A percentile compares a stretch with the other conserved stretches of the same genome.
phyloP scores from a whole-genome alignment of 1,140 invertebrate genomes.

The Macrostomum lignano region DNA sequence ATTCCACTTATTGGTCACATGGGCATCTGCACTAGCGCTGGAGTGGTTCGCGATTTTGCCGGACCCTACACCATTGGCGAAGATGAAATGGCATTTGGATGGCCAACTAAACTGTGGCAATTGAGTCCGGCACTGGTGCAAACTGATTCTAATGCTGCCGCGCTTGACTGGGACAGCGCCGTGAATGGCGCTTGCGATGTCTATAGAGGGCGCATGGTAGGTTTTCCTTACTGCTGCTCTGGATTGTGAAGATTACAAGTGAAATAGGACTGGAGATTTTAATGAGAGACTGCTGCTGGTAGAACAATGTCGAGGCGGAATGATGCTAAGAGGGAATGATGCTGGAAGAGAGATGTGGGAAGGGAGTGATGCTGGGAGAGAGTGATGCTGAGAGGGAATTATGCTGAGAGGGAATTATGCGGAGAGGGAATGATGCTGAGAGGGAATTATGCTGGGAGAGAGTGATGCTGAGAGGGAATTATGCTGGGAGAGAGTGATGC shows the following conservation, averaged over 20 bases:
- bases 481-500: no score
- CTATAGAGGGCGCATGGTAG: conserved; percentile 61
- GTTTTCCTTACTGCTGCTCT: neutral
- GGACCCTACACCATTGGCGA: conserved; percentile 55
- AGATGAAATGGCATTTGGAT: conserved; percentile 87
- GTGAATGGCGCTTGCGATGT: conserved; percentile 64
- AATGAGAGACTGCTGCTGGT: no score
- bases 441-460: no score
- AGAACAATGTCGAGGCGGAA: no score
- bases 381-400: no score
- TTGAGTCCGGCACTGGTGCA: conserved; percentile 42
- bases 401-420: no score
- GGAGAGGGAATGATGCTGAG: no score
- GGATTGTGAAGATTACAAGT: no score
- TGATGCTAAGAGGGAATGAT: neutral
- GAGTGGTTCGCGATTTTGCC: conserved; percentile 85
- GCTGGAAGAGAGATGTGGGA: conserved; percentile 1
- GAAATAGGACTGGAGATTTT: no score
- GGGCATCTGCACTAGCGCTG: conserved; percentile 68
- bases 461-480: no score
- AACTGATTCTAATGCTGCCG: no score
- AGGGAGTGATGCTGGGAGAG: no score
- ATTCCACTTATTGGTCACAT: conserved; percentile 90
- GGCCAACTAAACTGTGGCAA: conserved; percentile 38
- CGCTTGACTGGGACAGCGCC: conserved; percentile 46